Conservation (phyloP, 2,888 invertebrate genomes). For the Synergus gifuensis region DNA sequence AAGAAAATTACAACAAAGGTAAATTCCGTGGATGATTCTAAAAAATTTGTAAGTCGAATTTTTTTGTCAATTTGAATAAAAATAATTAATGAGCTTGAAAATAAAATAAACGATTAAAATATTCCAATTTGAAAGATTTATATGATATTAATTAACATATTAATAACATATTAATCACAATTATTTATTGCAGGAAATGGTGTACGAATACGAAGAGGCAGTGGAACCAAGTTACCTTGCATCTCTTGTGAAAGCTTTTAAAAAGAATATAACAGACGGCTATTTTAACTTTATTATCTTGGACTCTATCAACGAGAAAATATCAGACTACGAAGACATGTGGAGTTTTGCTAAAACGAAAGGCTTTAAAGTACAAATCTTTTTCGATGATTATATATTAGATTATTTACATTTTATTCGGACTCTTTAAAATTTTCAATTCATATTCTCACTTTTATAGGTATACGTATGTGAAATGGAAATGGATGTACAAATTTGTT, state of each 20-base stretch:
- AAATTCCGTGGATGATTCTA: slow-evolving; percentile 37
- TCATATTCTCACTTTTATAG: slow-evolving; percentile 78
- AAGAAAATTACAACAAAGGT: slow-evolving; percentile 84
- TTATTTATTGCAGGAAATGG: slow-evolving; percentile 81
- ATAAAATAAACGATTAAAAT: neutral
- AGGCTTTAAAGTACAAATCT: slow-evolving; percentile 87
- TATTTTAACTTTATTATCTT: slow-evolving; percentile 95
- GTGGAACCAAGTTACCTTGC: slow-evolving; percentile 90
- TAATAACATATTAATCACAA: neutral
- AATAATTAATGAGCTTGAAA: slow-evolving; percentile 51
- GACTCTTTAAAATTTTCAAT: slow-evolving; percentile 5
- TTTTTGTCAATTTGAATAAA: slow-evolving; percentile 19
- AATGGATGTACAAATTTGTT: slow-evolving; percentile 87
- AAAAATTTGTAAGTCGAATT: neutral
- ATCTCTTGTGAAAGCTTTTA: slow-evolving; percentile 92
- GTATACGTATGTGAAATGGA: slow-evolving; percentile 95
- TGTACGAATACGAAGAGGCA: slow-evolving; percentile 92
- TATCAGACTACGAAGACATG: slow-evolving; percentile 91
- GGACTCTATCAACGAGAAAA: slow-evolving; percentile 92
- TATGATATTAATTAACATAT: neutral
- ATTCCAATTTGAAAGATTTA: neutral
- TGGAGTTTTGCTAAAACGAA: slow-evolving; percentile 91
- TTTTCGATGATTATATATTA: neutral
- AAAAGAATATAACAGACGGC: slow-evolving; percentile 93
- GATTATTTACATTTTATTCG: slow-evolving; percentile 11